phyloP scores from a whole-genome alignment of 2,113 vertebrate species.

The Platichthys stellatus region DNA sequence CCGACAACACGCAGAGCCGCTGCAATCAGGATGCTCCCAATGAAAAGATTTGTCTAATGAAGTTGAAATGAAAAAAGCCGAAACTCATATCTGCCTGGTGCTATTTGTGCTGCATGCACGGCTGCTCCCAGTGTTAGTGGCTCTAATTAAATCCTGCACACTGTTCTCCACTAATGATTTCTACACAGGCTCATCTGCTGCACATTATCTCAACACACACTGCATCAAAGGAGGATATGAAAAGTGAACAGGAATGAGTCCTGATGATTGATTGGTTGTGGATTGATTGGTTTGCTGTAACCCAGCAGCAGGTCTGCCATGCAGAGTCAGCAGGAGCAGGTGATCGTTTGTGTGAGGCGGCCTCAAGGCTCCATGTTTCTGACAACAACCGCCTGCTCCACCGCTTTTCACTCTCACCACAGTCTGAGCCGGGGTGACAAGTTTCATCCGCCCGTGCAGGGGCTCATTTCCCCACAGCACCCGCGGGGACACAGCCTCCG shows the following conservation, averaged over 20 bases:
- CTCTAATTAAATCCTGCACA: conserved; percentile 62
- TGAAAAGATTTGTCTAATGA: conserved; percentile 26
- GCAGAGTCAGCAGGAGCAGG: background rate
- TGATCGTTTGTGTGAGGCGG: background rate
- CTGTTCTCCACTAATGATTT: conserved; percentile 58
- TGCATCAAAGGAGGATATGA: background rate
- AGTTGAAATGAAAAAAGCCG: conserved; percentile 16
- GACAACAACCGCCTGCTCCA: conserved; percentile 38
- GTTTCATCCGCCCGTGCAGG: conserved; percentile 33
- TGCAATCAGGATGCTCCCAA: conserved; percentile 2
- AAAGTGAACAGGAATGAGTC: conserved; percentile 14
- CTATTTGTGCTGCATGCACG: conserved; percentile 44
- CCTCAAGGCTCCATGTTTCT: background rate
- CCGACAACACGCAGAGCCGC: background rate
- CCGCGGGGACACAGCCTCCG: conserved; percentile 4
- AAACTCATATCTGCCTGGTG: conserved; percentile 48
- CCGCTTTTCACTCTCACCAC: conserved; percentile 1
- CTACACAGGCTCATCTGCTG: conserved; percentile 18
- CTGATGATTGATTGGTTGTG: conserved; percentile 19
- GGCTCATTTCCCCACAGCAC: conserved; percentile 33
- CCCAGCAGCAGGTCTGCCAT: background rate
- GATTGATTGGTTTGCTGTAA: background rate
- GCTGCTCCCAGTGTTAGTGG: conserved; percentile 32
- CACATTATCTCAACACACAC: conserved; percentile 28
- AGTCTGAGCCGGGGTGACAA: conserved; percentile 60